These are phyloP conservation scores for Brachionus angularis DNA, from an alignment of 1,140 invertebrate species.

Conservation along the genomic window DNA sequence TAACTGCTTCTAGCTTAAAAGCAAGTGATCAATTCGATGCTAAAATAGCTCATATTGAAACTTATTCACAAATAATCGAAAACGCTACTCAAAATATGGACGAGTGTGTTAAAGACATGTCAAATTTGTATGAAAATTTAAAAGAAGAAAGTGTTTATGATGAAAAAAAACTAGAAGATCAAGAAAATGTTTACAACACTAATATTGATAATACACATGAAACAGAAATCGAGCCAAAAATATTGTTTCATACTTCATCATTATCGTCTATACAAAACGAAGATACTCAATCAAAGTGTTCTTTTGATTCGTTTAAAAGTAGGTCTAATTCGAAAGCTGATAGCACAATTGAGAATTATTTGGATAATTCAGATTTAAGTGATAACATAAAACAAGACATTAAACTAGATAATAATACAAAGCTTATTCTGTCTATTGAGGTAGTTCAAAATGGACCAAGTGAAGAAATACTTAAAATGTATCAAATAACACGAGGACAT, in stretches of 20 bases:
- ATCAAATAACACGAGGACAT: slow-evolving; percentile 28
- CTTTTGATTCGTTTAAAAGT: too few relatives aligned
- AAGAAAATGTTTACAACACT: too few relatives aligned
- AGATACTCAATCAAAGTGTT: background rate
- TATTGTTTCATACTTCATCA: slow-evolving; percentile 21
- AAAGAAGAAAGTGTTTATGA: slow-evolving; percentile 27
- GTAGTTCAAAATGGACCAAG: slow-evolving; percentile 32
- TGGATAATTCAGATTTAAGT: background rate
- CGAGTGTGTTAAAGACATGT: slow-evolving; percentile 35
- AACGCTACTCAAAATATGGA: slow-evolving; percentile 38
- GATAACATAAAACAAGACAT: slow-evolving; percentile 21
- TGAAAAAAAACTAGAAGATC: too few relatives aligned
- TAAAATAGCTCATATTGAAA: slow-evolving; percentile 34
- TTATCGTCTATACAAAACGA: slow-evolving; percentile 3
- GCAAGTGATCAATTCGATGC: slow-evolving; percentile 19
- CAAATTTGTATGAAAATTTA: slow-evolving; percentile 18
- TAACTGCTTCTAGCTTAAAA: background rate
- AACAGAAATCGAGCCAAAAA: background rate
- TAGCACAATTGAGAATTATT: slow-evolving; percentile 7
- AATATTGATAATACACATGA: too few relatives aligned
- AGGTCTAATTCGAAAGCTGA: slow-evolving; percentile 17
- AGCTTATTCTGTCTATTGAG: slow-evolving; percentile 23
- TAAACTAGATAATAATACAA: slow-evolving; percentile 38
- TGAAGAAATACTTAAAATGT: slow-evolving; percentile 25
- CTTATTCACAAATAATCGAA: slow-evolving; percentile 37